Percentiles rank a stretch among this genome's conserved stretches.
Conservation (phyloP, 2,113 vertebrate species). For the Junco hyemalis region DNA sequence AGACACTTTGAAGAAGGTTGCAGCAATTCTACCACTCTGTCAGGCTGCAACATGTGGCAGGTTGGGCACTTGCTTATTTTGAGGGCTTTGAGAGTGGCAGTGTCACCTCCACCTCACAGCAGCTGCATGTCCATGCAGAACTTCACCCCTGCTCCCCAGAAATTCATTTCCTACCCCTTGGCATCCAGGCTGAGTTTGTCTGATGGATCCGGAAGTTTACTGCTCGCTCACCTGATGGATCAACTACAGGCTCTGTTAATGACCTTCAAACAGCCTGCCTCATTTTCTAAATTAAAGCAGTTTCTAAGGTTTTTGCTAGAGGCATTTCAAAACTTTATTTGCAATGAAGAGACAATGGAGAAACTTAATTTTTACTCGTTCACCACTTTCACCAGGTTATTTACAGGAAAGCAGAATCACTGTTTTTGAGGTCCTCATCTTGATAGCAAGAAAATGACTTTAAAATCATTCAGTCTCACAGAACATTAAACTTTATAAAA, state of each 20-base stretch:
- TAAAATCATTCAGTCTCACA: background rate
- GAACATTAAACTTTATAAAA: background rate
- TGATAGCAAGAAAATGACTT: background rate
- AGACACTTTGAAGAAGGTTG: background rate
- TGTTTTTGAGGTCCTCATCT: background rate
- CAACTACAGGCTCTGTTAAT: background rate
- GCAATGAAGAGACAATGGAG: background rate
- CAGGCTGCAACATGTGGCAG: background rate
- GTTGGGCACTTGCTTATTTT: background rate
- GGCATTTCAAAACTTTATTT: background rate
- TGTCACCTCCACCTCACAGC: background rate
- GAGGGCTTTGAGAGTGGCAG: background rate
- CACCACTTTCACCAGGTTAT: too few relatives aligned
- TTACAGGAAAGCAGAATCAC: background rate
- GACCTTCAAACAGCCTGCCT: background rate
- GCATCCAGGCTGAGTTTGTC: too few relatives aligned
- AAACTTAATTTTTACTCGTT: background rate
- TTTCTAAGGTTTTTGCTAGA: background rate
- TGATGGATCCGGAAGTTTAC: background rate
- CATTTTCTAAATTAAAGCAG: background rate
- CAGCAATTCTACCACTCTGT: background rate
- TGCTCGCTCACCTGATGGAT: background rate
- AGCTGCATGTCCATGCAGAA: background rate
- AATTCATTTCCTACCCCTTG: background rate
- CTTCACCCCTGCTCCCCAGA: background rate